These are phyloP conservation scores for Macroramphosus scolopax DNA, from an alignment of 2,797 vertebrate species.

Conservation along the genomic window DNA sequence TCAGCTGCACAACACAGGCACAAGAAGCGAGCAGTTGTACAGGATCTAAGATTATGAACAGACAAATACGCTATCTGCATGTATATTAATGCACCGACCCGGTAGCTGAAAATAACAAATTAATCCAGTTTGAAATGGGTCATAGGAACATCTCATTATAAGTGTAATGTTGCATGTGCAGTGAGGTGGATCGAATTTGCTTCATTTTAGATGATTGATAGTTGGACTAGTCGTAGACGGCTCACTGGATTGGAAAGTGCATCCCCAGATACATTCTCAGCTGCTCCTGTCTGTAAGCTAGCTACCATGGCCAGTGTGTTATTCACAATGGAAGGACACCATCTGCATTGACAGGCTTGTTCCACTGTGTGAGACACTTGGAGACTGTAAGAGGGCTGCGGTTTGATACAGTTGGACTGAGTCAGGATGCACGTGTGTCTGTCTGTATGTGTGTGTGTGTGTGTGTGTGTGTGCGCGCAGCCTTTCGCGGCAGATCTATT, in stretches of 20 bases:
- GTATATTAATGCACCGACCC: too few relatives aligned
- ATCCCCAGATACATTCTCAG: conserved; percentile 57
- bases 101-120: not conserved
- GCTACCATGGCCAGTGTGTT: conserved; percentile 49
- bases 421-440: conserved; percentile 14
- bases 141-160: conserved; percentile 2
- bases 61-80: too few relatives aligned
- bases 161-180: conserved; percentile 7
- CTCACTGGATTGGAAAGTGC: conserved; percentile 35
- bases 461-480: not conserved
- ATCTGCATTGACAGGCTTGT: conserved; percentile 67
- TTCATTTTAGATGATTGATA: conserved; percentile 37
- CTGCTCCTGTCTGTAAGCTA: conserved; percentile 54
- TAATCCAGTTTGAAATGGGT: too few relatives aligned
- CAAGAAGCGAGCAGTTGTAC: too few relatives aligned
- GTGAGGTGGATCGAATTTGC: conserved; percentile 9
- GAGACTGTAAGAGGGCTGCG: conserved; percentile 46
- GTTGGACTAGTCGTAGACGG: conserved; percentile 17
- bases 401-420: conserved; percentile 58
- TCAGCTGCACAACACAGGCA: too few relatives aligned
- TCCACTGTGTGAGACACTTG: conserved; percentile 63
- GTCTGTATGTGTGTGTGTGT: conserved; percentile 6
- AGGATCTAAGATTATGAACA: too few relatives aligned
- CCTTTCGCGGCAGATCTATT: conserved; percentile 24
- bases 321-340: conserved; percentile 59